Percentiles rank a stretch among this genome's conserved stretches.
These are phyloP conservation scores for Xylocopa sonorina DNA, from an alignment of 1,140 invertebrate species.

Conservation along the genomic window DNA sequence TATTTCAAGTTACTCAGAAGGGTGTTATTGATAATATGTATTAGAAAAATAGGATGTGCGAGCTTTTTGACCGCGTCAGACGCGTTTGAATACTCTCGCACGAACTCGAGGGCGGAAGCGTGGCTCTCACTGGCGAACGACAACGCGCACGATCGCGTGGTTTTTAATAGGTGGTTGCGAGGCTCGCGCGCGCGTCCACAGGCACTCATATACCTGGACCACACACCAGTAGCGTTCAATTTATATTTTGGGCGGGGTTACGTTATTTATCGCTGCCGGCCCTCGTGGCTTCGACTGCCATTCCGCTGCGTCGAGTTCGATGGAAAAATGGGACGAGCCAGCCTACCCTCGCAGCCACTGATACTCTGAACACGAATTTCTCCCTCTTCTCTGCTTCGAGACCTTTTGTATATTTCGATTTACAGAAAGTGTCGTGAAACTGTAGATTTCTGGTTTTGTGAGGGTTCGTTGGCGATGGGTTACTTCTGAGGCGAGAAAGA, in stretches of 20 bases:
- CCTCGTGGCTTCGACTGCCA: constrained; percentile 72
- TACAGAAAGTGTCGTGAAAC: no score
- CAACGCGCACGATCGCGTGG: constrained; percentile 32
- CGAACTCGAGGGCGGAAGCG: constrained; percentile 22
- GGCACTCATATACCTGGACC: constrained; percentile 66
- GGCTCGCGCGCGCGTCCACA: constrained; percentile 20
- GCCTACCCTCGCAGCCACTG: constrained; percentile 50
- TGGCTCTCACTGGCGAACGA: not conserved
- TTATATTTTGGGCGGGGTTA: constrained; percentile 78
- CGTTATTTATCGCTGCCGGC: constrained; percentile 73
- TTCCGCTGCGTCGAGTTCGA: constrained; percentile 68
- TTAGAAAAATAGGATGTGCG: constrained; percentile 71
- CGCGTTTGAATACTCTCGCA: no score
- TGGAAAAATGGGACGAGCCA: constrained; percentile 71
- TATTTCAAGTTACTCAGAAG: no score
- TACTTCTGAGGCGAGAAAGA: no score
- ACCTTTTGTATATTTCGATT: no score
- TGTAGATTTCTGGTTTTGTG: no score
- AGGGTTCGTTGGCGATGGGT: no score
- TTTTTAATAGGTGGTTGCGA: constrained; percentile 47
- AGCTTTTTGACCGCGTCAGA: no score
- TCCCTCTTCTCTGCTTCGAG: no score
- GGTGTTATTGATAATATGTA: no score
- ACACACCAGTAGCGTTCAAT: constrained; percentile 78
- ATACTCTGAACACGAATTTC: no score